Base-by-base conservation (phyloP, 2,797 vertebrate species). In the Alcedo quadribrachys region DNA sequence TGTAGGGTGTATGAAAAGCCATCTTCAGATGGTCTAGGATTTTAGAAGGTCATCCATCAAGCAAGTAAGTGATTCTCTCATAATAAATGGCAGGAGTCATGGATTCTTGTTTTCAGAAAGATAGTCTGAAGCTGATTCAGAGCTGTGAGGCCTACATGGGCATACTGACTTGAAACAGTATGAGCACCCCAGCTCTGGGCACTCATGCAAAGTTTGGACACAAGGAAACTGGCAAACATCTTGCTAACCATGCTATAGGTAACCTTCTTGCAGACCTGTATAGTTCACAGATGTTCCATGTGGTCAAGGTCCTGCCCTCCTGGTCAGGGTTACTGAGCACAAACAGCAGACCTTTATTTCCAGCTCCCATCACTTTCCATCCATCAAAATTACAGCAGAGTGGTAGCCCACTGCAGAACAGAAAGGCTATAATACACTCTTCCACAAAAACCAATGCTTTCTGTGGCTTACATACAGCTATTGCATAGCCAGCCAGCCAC, bases 41-140 rank as follows among this genome's bases (percentile, higher is more conserved):
- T 70, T 82, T 48, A 57, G 40, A 82, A 76, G n/a, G 22, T 19
- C 11, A 54, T 33, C 65, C 0, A 2, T 13, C 33, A 37, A 1
- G 2, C 0, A 0, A 12, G 16, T 60, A 53, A 73, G n/a, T 5
- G 19, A 35, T 33, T 27, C 18, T 57, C 42, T 37, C 9, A 4
- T 15, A 74, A 40, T 50, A 75, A 71, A 85, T 40, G 25, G 32
- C n/a, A 28, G 50, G 16, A 65, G 7, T n/a, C 37, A 45, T 10
- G 32, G 45, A 66, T 51, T 32, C 2, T 1, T 57, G 10, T 57
- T 81, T 58, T 42, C 43, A 57, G 74, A 76, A 89, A 69, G 55
- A 35, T 67, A 73, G 18, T 1, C 2, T n/a, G 15, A 40, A 27
- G 13, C 28, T 62, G 28, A 21, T 65, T 61, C 40, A 40, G 68